Evolutionary conservation across 2,797 vertebrate species (phyloP).

Genomic region (Sebastes ruberrimus): DNA sequence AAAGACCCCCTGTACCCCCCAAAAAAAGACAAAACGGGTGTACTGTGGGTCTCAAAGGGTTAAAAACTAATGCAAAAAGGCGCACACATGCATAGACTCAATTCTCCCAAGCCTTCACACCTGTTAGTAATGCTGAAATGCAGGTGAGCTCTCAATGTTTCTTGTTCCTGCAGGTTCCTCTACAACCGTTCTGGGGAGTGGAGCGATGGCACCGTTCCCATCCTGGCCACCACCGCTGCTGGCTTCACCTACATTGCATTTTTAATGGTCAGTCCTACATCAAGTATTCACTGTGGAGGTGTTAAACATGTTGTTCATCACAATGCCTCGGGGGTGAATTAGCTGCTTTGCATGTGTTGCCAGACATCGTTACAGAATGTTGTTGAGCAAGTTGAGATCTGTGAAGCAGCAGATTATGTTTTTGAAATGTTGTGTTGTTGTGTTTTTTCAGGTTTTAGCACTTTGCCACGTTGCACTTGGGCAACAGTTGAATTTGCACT

Average conservation of each 20-base stretch:
- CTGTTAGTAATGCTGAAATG: neutral
- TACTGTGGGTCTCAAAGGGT: neutral
- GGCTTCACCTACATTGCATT: slow-evolving; percentile 92
- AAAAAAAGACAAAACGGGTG: neutral
- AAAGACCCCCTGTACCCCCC: too few species aligned
- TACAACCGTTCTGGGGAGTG: slow-evolving; percentile 94
- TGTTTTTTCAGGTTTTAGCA: slow-evolving; percentile 80
- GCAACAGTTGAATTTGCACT: slow-evolving; percentile 87
- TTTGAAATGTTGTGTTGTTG: neutral
- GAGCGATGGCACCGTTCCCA: slow-evolving; percentile 96
- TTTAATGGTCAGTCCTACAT: slow-evolving; percentile 86
- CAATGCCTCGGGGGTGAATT: neutral
- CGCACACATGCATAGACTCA: neutral
- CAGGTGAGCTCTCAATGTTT: neutral
- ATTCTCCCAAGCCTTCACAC: neutral
- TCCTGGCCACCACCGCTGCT: slow-evolving; percentile 91
- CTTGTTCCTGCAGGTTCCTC: slow-evolving; percentile 87
- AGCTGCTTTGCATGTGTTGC: neutral
- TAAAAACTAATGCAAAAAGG: neutral
- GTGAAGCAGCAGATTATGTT: neutral
- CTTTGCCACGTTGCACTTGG: slow-evolving; percentile 84
- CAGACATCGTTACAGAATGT: neutral
- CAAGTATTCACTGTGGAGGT: neutral
- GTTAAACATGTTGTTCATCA: neutral
- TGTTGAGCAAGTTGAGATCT: slow-evolving; percentile 5